Conservation (phyloP, 2,888 invertebrate species). For the Zele albiditarsus region DNA sequence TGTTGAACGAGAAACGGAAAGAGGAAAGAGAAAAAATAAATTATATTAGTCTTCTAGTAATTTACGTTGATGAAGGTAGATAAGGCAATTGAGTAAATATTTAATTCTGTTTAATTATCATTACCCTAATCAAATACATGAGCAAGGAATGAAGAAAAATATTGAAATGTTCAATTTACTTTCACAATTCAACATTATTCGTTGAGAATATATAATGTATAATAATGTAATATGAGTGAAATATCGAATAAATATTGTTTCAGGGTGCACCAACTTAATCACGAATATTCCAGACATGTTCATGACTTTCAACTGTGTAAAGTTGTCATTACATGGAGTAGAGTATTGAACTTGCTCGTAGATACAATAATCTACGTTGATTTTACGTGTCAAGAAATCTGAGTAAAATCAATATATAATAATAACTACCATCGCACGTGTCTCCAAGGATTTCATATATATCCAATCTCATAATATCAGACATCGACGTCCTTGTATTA, state of each 20-base stretch:
- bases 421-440: neutral
- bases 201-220: neutral
- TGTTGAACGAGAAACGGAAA: neutral
- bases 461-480: neutral
- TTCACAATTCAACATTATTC: neutral
- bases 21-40: neutral
- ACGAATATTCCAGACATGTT: no score
- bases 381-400: neutral
- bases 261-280: no score
- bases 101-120: neutral
- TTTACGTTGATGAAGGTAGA: neutral
- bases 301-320: no score
- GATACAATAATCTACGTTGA: neutral
- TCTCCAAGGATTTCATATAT: neutral
- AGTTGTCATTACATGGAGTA: no score
- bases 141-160: neutral
- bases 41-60: neutral
- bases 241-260: no score
- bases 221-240: no score
- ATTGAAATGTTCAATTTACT: neutral
- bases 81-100: neutral
- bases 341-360: neutral
- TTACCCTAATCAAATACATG: neutral
- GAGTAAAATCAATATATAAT: constrained; percentile 3
- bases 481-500: neutral